Base-by-base conservation (phyloP, 2,113 vertebrate species). In the Suncus etruscus region DNA sequence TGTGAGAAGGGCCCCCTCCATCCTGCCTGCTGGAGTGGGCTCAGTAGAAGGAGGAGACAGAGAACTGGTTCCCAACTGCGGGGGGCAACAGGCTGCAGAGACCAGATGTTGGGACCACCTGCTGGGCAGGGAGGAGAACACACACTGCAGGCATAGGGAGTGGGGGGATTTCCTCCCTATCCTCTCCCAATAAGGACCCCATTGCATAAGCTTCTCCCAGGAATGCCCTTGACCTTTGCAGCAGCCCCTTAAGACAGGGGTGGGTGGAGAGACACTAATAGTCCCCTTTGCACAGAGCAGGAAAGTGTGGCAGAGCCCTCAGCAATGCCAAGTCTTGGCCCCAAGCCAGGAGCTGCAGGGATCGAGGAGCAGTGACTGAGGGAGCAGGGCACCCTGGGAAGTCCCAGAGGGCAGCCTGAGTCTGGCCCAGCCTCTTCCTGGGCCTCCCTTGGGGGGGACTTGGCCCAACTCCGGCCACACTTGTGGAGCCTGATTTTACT, bases 401-500 rank as follows among this genome's bases (percentile, higher is more conserved):
- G 18, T 58, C 81, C 32, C 6, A 0, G 1, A 4, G 29, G 45
- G 78, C 73, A 74, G 74, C 10, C 45, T 83, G 90, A 58, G 16
- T 14, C 45, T 65, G 47, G 39, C 29, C 39, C 22, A 10, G 31
- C 8, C 10, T 58, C 90, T 63, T 39, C 39, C 39, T 39, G 39
- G 39, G 39, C 69, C 32, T 70, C 5, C 32, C 77, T 39, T 39
- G 39, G 39, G 39, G 66, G 79, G 82, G 45, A 89, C 74, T 50
- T 79, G 27, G 32, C 68, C 68, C 91, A 92, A 90, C 95, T 90
- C 91, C 29, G 8, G 77, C 94, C 93, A 83, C 91, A 97, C 94
- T 94, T 96, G 25, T 9, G 94, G 96, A 97, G 85, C 89, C 91
- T 50, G 61, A 73, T 94, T 89, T 89, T 95, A 96, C 97, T 96